Evolutionary conservation across 2,888 invertebrate species (phyloP).

Genomic region (Thymelicus acteon): DNA sequence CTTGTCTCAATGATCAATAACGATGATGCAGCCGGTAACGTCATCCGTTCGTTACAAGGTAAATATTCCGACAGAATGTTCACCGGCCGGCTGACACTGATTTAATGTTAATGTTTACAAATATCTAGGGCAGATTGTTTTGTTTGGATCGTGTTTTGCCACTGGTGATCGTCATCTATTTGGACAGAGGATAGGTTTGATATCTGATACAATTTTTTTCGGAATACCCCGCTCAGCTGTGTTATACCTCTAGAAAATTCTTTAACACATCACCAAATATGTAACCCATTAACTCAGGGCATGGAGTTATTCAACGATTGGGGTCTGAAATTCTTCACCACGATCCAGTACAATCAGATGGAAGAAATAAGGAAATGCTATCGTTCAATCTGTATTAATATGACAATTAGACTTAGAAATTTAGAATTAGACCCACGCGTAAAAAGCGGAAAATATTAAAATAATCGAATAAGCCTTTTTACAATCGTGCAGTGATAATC

Average conservation of each 20-base stretch:
- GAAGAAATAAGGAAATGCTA: too few species aligned
- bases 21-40: background rate
- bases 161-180: slow-evolving; percentile 8
- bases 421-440: too few species aligned
- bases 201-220: slow-evolving; percentile 16
- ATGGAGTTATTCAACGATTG: background rate
- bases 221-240: background rate
- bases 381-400: too few species aligned
- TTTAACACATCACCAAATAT: background rate
- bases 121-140: slow-evolving; percentile 22
- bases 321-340: too few species aligned
- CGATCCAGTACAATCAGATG: too few species aligned
- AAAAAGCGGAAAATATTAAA: background rate
- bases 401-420: too few species aligned
- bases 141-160: slow-evolving; percentile 20
- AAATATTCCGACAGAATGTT: slow-evolving; percentile 19
- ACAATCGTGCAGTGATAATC: background rate
- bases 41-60: slow-evolving; percentile 21
- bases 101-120: slow-evolving; percentile 22
- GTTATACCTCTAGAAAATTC: background rate
- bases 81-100: background rate
- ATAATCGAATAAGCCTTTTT: background rate
- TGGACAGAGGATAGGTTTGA: slow-evolving; percentile 14
- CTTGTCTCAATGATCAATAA: background rate
- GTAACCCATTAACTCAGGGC: too few species aligned